Evolutionary conservation across 2,888 invertebrate genomes (phyloP).

Genomic region (Lasioglossum calceatum): DNA sequence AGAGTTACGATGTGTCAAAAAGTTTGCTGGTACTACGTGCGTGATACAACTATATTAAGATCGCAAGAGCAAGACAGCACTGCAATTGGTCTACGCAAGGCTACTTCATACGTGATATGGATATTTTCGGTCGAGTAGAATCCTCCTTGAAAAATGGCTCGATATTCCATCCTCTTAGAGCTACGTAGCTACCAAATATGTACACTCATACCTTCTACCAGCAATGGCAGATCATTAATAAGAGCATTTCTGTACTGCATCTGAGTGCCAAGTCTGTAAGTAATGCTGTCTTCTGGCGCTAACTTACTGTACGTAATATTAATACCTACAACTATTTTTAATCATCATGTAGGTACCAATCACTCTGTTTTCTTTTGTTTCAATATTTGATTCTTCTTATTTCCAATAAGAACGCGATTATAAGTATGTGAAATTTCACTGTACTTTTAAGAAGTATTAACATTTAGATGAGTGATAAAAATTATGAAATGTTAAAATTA

Average conservation of each 20-base stretch:
- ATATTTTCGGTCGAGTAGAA: background rate
- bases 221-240: background rate
- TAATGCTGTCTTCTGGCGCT: background rate
- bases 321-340: background rate
- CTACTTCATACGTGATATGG: background rate
- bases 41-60: background rate
- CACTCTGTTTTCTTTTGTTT: background rate
- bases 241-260: background rate
- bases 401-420: background rate
- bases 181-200: background rate
- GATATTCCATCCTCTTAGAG: background rate
- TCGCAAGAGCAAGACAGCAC: background rate
- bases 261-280: background rate
- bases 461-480: background rate
- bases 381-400: background rate
- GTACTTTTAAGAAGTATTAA: background rate
- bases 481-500: too few species aligned
- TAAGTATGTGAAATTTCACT: background rate
- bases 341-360: background rate
- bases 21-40: background rate
- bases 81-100: background rate
- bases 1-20: background rate
- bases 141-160: background rate
- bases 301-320: background rate
- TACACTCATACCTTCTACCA: background rate